Evolutionary conservation across 2,888 invertebrate genomes (phyloP).

Genomic region (Drosophila parthenogenetica): DNA sequence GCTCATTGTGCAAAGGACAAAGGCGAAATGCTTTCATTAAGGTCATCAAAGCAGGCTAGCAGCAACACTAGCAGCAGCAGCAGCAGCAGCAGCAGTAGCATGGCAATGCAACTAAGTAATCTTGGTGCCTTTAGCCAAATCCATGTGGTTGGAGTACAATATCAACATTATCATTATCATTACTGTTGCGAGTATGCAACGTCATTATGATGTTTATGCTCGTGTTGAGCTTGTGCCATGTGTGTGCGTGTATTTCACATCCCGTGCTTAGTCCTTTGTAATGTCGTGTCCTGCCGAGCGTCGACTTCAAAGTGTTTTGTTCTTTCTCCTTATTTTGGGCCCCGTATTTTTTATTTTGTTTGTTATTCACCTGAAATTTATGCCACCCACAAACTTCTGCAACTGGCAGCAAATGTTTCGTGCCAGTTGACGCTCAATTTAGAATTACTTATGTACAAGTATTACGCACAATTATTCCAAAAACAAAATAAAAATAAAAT

Average conservation of each 20-base stretch:
- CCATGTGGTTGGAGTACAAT: slow-evolving; percentile 18
- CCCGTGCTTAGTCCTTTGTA: slow-evolving; percentile 37
- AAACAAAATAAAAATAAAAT: slow-evolving; percentile 4
- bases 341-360: slow-evolving; percentile 7
- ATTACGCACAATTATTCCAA: slow-evolving; percentile 50
- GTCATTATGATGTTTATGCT: slow-evolving; percentile 25
- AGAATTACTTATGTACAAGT: slow-evolving; percentile 50
- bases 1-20: slow-evolving; percentile 44
- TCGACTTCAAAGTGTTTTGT: slow-evolving; percentile 53
- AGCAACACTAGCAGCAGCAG: neutral
- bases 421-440: slow-evolving; percentile 60
- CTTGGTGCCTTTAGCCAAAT: slow-evolving; percentile 16
- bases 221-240: slow-evolving; percentile 19
- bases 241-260: slow-evolving; percentile 19
- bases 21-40: slow-evolving; percentile 47
- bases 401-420: slow-evolving; percentile 51
- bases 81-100: neutral
- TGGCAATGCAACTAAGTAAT: slow-evolving; percentile 38
- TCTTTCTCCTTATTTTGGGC: slow-evolving; percentile 20
- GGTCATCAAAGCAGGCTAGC: slow-evolving; percentile 47
- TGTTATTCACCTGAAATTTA: slow-evolving; percentile 34
- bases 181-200: neutral
- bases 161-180: slow-evolving; percentile 34
- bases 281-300: slow-evolving; percentile 32
- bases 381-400: slow-evolving; percentile 38